A percentile compares a stretch with the other conserved stretches of the same genome.
phyloP scores from a whole-genome alignment of 2,113 vertebrate genomes.

The Vombatus ursinus region DNA sequence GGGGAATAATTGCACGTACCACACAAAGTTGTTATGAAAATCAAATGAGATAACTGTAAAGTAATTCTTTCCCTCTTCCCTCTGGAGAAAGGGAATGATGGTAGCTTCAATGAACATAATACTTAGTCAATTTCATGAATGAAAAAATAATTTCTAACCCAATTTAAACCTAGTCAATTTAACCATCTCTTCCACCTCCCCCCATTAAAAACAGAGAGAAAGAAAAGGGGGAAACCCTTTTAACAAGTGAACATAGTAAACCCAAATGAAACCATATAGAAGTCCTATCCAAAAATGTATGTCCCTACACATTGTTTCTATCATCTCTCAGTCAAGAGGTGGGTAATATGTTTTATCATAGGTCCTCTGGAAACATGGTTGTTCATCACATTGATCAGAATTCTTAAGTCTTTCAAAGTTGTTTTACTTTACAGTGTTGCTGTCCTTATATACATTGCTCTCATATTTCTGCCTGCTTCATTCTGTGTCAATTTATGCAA shows the following conservation, averaged over 20 bases:
- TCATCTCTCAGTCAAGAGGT: not conserved
- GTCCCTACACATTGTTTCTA: not conserved
- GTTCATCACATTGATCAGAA: not conserved
- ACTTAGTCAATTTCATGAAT: not conserved
- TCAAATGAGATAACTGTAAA: not conserved
- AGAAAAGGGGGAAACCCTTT: not conserved
- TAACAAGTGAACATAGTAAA: not conserved
- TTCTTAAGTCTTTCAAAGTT: not conserved
- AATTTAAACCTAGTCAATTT: not conserved
- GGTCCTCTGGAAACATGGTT: not conserved
- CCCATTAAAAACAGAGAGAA: not conserved
- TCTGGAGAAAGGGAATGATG: constrained; percentile 41
- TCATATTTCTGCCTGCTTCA: not conserved
- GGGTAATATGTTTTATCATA: not conserved
- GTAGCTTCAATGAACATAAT: not conserved
- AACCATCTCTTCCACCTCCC: accelerated
- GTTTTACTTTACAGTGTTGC: not conserved
- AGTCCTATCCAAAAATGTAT: not conserved
- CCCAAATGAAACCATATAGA: not conserved
- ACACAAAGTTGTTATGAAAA: not conserved
- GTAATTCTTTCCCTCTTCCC: not conserved
- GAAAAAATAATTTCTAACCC: not conserved
- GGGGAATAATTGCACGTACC: not conserved
- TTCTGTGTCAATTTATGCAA: not conserved
- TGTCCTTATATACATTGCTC: not conserved